Conservation (phyloP, 2,113 vertebrate species). For the Cathartes aura region DNA sequence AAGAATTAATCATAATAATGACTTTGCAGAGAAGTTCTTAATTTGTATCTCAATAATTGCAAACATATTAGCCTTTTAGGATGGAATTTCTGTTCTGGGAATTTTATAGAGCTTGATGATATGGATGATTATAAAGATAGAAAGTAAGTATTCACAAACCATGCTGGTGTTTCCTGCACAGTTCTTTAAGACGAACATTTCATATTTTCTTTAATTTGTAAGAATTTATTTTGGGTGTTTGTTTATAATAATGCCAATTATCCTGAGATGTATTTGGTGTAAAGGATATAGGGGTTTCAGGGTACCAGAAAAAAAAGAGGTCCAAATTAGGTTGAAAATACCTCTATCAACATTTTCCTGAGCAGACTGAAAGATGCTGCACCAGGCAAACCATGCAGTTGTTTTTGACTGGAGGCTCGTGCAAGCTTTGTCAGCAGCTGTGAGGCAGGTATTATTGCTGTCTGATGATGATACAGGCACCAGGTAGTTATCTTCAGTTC, state of each 20-base stretch:
- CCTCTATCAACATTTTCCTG: not conserved
- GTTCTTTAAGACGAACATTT: not conserved
- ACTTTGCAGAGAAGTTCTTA: not conserved
- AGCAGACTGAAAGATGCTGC: not conserved
- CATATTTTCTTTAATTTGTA: not conserved
- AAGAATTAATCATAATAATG: not conserved
- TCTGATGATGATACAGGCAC: not conserved
- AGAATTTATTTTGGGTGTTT: not conserved
- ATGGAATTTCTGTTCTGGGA: not conserved
- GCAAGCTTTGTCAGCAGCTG: not conserved
- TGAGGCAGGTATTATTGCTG: not conserved
- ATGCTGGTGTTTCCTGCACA: not conserved
- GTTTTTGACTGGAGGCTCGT: accelerated
- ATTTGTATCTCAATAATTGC: constrained; percentile 5
- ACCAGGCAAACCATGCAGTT: accelerated
- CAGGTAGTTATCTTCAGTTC: not conserved
- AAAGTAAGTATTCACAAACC: not conserved
- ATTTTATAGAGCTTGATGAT: not conserved
- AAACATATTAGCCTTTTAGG: not conserved
- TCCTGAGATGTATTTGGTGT: not conserved
- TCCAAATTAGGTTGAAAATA: not conserved
- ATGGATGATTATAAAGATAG: not conserved
- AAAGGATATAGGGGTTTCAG: not conserved
- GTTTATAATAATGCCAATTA: not conserved
- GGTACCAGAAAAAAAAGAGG: not conserved